A percentile compares a stretch with the other conserved stretches of the same genome.
Conservation (phyloP, 1,140 invertebrate genomes). For the Drosophila orosa region DNA sequence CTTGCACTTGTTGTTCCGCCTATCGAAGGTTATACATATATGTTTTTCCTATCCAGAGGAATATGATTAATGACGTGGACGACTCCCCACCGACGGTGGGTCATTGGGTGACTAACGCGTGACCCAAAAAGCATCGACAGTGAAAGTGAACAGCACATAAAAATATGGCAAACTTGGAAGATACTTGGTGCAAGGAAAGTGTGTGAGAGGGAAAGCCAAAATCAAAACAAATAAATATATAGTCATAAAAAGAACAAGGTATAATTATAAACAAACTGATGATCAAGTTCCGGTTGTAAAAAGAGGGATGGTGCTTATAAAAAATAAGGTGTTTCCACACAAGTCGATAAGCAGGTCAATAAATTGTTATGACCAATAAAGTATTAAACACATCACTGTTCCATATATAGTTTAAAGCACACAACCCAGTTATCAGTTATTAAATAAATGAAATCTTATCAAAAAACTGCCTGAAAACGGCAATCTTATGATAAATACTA, state of each 20-base stretch:
- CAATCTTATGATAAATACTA: background rate
- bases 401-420: background rate
- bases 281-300: conserved; percentile 23
- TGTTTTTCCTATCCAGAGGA: conserved; percentile 18
- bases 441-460: background rate
- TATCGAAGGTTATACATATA: conserved; percentile 43
- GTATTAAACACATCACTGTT: background rate
- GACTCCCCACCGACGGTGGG: background rate
- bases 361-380: conserved; percentile 1
- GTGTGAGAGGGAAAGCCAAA: conserved; percentile 38
- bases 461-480: too few species aligned
- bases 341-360: conserved; percentile 18
- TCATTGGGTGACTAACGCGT: conserved; percentile 36
- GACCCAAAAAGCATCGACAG: conserved; percentile 55
- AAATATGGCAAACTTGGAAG: conserved; percentile 28
- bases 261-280: conserved; percentile 14
- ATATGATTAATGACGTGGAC: conserved; percentile 50
- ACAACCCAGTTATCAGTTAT: background rate
- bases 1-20: conserved; percentile 10
- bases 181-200: conserved; percentile 40
- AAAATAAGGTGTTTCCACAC: background rate
- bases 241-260: conserved; percentile 27
- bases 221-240: conserved; percentile 31
- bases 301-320: background rate
- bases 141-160: conserved; percentile 57